Percentiles rank a stretch among this genome's conserved stretches.
Conservation (phyloP, 2,888 invertebrate genomes). For the Polia nebulosa region DNA sequence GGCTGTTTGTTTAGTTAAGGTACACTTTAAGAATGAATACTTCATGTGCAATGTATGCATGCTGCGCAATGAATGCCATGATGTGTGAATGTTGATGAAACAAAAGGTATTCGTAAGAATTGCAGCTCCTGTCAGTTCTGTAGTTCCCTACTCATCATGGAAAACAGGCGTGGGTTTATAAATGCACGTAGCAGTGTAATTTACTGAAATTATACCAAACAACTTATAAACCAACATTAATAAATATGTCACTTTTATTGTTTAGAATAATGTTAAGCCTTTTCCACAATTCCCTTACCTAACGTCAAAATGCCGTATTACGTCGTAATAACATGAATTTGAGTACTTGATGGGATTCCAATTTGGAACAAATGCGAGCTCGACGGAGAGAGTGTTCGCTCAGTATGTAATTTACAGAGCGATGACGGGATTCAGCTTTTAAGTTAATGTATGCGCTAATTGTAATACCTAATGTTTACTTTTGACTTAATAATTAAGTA, state of each 20-base stretch:
- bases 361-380: constrained; percentile 44
- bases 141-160: neutral
- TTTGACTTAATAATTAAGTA: constrained; percentile 19
- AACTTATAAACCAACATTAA: constrained; percentile 7
- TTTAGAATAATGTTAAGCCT: constrained; percentile 14
- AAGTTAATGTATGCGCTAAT: constrained; percentile 23
- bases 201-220: neutral
- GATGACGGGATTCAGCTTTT: constrained; percentile 27
- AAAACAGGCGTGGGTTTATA: neutral
- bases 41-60: too few relatives aligned
- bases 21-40: neutral
- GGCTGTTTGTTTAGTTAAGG: too few relatives aligned
- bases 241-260: neutral
- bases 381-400: constrained; percentile 27
- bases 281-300: constrained; percentile 33
- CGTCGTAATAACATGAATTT: constrained; percentile 50
- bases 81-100: neutral
- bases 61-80: too few relatives aligned
- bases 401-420: constrained; percentile 44
- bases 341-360: constrained; percentile 55
- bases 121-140: neutral
- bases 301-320: constrained; percentile 42
- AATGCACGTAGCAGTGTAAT: neutral
- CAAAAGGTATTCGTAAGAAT: neutral
- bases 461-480: constrained; percentile 24